These are phyloP conservation scores for Lytechinus pictus DNA, from an alignment of 35 echinoderm and acorn worm species.

Conservation along the genomic window DNA sequence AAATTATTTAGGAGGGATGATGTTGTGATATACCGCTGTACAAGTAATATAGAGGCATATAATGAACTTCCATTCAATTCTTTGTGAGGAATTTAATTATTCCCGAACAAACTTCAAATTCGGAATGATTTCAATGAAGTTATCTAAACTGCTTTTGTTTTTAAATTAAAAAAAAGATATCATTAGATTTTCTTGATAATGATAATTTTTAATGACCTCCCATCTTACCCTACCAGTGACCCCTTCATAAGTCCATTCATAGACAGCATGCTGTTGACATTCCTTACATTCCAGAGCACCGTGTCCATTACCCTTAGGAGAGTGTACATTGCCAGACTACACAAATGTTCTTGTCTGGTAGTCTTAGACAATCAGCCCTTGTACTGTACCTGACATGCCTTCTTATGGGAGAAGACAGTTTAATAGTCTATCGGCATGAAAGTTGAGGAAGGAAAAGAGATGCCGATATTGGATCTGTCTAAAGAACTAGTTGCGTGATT, in stretches of 20 bases:
- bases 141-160: too few species aligned
- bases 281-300: not conserved
- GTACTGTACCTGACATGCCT: not conserved
- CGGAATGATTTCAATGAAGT: not conserved
- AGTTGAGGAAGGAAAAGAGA: not conserved
- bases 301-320: slow-evolving; percentile 8
- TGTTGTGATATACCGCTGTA: not conserved
- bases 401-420: not conserved
- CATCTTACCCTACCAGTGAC: not conserved
- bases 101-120: not conserved
- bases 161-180: too few species aligned
- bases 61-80: not conserved
- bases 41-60: not conserved
- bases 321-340: slow-evolving; percentile 10
- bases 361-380: not conserved
- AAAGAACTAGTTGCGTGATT: not conserved
- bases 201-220: not conserved
- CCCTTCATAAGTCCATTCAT: not conserved
- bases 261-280: slow-evolving; percentile 1
- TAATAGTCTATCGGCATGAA: not conserved
- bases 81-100: not conserved
- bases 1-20: not conserved
- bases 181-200: too few species aligned
- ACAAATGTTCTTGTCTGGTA: not conserved
- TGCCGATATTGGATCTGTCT: not conserved